Evolutionary conservation across 2,797 vertebrate genomes (phyloP).

Genomic region (Gorsachius magnificus): DNA sequence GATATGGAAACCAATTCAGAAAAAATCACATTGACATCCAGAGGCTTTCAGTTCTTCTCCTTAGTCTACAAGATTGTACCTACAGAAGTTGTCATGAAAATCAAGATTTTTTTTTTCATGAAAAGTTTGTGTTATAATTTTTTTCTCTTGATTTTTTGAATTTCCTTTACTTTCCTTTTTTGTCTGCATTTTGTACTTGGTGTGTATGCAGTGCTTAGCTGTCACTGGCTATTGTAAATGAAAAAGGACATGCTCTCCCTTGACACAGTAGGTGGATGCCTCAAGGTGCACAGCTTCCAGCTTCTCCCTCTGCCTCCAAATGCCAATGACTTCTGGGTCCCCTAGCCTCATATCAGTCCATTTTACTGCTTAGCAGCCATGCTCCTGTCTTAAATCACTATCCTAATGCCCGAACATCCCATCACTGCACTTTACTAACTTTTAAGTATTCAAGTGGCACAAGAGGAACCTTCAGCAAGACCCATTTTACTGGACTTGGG

Average conservation of each 20-base stretch:
- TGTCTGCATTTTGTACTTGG: background rate
- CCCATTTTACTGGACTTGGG: background rate
- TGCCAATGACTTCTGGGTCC: background rate
- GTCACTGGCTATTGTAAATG: background rate
- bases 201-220: background rate
- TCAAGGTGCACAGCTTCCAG: background rate
- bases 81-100: background rate
- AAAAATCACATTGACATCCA: background rate
- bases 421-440: background rate
- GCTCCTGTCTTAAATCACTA: background rate
- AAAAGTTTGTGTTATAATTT: background rate
- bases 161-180: background rate
- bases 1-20: background rate
- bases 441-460: background rate
- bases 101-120: fast-evolving
- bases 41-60: background rate
- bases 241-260: background rate
- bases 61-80: background rate
- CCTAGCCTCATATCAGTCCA: background rate
- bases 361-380: background rate
- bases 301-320: background rate
- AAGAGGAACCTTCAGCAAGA: background rate
- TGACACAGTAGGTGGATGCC: background rate
- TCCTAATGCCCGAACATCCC: background rate
- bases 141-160: background rate